phyloP scores from a whole-genome alignment of 2,113 vertebrate genomes.

The Pseudolaguvia tuberculata region DNA sequence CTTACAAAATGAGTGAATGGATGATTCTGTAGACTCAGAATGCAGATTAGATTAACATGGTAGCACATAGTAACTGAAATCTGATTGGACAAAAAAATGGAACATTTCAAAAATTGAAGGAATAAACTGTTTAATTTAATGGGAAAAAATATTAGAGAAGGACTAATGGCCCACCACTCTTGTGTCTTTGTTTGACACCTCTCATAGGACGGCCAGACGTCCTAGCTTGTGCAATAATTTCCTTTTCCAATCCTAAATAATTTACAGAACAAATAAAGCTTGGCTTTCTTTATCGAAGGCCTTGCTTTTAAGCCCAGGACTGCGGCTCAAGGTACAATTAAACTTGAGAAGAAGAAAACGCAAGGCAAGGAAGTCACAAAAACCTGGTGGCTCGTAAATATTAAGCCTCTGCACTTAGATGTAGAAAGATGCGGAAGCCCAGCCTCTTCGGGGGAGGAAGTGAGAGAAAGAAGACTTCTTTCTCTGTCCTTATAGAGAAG shows the following conservation, averaged over 20 bases:
- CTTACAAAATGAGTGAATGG: too few relatives aligned
- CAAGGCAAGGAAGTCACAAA: conserved; percentile 25
- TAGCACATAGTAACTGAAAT: too few relatives aligned
- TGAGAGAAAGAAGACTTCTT: not conserved
- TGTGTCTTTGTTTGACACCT: not conserved
- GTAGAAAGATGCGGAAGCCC: not conserved
- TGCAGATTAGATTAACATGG: too few relatives aligned
- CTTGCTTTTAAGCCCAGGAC: not conserved
- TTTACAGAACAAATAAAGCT: conserved; percentile 24
- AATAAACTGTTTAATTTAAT: too few relatives aligned
- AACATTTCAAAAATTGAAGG: too few relatives aligned
- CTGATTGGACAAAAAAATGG: too few relatives aligned
- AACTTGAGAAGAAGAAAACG: not conserved
- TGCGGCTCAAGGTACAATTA: conserved; percentile 19
- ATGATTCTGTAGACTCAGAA: too few relatives aligned
- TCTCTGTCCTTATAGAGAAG: conserved; percentile 16
- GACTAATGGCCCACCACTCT: too few relatives aligned
- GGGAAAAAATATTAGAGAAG: too few relatives aligned
- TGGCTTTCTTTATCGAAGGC: conserved; percentile 1
- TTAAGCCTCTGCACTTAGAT: conserved; percentile 19
- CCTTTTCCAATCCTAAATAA: conserved; percentile 14
- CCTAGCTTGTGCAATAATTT: conserved; percentile 17
- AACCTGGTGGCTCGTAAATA: conserved; percentile 21
- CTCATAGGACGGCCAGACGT: not conserved
- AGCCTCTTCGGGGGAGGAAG: not conserved